These are phyloP conservation scores for Polydrusus pterygomalis DNA, from an alignment of 2,888 invertebrate genomes.

Conservation along the genomic window DNA sequence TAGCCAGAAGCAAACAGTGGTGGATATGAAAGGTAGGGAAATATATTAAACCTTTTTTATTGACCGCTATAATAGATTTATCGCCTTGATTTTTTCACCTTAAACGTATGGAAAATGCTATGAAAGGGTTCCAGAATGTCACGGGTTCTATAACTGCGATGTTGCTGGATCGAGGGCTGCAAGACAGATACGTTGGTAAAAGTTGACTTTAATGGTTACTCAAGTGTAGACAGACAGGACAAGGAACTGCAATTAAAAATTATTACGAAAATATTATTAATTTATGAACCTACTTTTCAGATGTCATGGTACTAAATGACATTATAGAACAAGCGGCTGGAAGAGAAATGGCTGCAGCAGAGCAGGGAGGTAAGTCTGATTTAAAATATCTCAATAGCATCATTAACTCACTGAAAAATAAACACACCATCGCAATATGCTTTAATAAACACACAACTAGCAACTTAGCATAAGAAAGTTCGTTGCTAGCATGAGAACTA, in stretches of 20 bases:
- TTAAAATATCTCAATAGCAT: conserved; percentile 39
- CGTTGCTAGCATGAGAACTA: conserved; percentile 62
- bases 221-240: too few relatives aligned
- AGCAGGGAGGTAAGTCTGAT: conserved; percentile 87
- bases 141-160: too few relatives aligned
- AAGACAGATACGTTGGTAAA: too few relatives aligned
- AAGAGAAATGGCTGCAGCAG: conserved; percentile 89
- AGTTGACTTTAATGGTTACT: too few relatives aligned
- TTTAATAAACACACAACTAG: conserved; percentile 63
- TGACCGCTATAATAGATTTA: too few relatives aligned
- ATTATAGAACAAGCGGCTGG: conserved; percentile 97
- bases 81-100: too few relatives aligned
- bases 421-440: conserved; percentile 73
- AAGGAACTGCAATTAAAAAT: too few relatives aligned
- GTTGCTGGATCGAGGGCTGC: too few relatives aligned
- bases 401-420: conserved; percentile 57
- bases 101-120: too few relatives aligned
- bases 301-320: conserved; percentile 97
- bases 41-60: too few relatives aligned
- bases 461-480: conserved; percentile 53
- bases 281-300: conserved; percentile 72
- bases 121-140: too few relatives aligned
- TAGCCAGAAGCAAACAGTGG: conserved; percentile 87
- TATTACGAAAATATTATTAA: not conserved
- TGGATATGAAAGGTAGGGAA: conserved; percentile 85